Base-by-base conservation (phyloP, 2,888 invertebrate species). In the Bruchidius siliquastri region DNA sequence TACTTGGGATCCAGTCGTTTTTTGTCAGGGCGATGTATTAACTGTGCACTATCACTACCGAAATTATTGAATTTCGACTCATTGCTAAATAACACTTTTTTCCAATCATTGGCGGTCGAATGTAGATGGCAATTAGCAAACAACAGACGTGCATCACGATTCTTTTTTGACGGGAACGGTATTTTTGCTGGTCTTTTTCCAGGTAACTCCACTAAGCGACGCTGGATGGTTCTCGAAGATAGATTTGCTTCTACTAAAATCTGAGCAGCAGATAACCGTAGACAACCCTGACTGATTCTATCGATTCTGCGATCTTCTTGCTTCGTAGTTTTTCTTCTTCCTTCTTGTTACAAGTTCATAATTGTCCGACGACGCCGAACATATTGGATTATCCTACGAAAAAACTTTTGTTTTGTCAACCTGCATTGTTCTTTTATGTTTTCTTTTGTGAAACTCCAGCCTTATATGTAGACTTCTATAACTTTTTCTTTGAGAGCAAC, bases 1-100 rank as follows among this genome's bases (percentile, higher is more conserved):
- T 72, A 72, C 70, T 72, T 72, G 21, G 69, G 70, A 26, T 72
- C 72, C 21, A 72, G 70, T 71, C 72, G 69, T 71, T 72, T 72
- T 20, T 71, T 71, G 10, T 6, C 70, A 71, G 70, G 72, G n/a
- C 22, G 21, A 70, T 70, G 70, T 70, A 26, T 26, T 2, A 26
- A 26, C 26, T 26, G 26, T 26, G 26, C 26, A 26, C 8, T 8
- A 26, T 26, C 26, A 26, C 26, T 26, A 26, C 26, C 8, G 26
- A 26, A 26, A 26, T 3, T 21, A 20, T 4, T 70, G 22, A 70
- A 70, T 13, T 70, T 70, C 70, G 70, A 70, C 70, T 70, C 70
- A 70, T 70, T 22, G 22, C 22, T 70, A 70, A 21, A 22, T 70
- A 70, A n/a, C 22, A 70, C 70, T 22, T 70, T 70, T 70, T 22